These are phyloP conservation scores for Harlomillsia oculata DNA, from an alignment of 1,140 invertebrate species.

Conservation along the genomic window DNA sequence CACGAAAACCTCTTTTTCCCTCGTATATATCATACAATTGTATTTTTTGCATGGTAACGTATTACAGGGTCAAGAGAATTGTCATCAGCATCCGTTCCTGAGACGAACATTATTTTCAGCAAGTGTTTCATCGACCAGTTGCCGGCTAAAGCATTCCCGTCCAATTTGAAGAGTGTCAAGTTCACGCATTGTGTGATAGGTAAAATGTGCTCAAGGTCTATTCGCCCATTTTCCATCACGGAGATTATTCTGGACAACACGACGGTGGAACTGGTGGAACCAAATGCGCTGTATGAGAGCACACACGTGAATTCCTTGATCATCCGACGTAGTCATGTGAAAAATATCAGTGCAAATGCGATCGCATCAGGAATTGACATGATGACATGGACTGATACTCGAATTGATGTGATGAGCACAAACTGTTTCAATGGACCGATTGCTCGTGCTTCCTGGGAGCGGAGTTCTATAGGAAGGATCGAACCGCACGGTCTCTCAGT, in stretches of 20 bases:
- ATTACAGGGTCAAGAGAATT: no score
- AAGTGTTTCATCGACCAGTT: conserved; percentile 8
- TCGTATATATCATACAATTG: no score
- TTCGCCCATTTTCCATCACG: conserved; percentile 53
- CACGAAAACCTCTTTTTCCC: no score
- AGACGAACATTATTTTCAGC: conserved; percentile 5
- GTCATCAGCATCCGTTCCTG: not conserved
- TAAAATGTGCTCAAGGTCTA: conserved; percentile 50
- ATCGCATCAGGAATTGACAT: conserved; percentile 53
- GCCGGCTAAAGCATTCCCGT: conserved; percentile 48
- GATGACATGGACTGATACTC: conserved; percentile 41
- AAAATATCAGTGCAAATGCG: conserved; percentile 43
- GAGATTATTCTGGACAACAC: conserved; percentile 52
- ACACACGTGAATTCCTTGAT: conserved; percentile 51
- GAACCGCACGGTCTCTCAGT: conserved; percentile 21
- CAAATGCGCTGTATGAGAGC: conserved; percentile 53
- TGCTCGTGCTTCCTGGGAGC: conserved; percentile 1
- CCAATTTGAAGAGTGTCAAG: conserved; percentile 50
- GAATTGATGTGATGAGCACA: conserved; percentile 2
- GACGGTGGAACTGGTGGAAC: conserved; percentile 49
- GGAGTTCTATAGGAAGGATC: conserved; percentile 7
- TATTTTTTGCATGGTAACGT: no score
- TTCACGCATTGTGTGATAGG: conserved; percentile 50
- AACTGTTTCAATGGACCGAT: conserved; percentile 17
- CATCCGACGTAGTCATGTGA: conserved; percentile 50